Base-by-base conservation (phyloP, 2,797 vertebrate species). In the Gymnothorax javanicus region DNA sequence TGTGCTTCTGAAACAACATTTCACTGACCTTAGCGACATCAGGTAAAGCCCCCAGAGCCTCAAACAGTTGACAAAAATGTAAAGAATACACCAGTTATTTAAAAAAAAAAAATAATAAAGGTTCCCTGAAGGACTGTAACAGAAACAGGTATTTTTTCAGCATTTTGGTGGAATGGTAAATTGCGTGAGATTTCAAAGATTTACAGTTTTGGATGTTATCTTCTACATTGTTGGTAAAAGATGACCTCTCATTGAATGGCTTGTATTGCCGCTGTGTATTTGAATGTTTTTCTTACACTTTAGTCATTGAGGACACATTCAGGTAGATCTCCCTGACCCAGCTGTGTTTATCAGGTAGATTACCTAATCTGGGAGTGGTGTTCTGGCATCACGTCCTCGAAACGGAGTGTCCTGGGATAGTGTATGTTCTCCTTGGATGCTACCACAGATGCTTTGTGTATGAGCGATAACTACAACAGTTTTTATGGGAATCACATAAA, bases 21-120 rank as follows among this genome's bases (percentile, higher is more conserved):
- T 84, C 6, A 64, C 59, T 64, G 83, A 84, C 54, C 83, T 84
- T 43, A 5, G 3, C 20, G 83, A 84, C 83, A 84, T 50, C 83
- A 64, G 83, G 83, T 84, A 43, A 27, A 27, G 62, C 56, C 17
- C 7, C 59, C 15, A 50, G 25, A 4, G 43, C 75, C 50, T 79
- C 50, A 79, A 50, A 1, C 50, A 23, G 7, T 54, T 54, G 50
- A 43, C 13, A 43, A 25, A 3, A 17, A 50, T 75, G 7, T 15
- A 33, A 13, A 13, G 33, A 50, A 75, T 43, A 43, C 33, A 43
- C 33, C 33, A 43, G 33, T 43, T 43, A 43, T 43, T 43, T 1
- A 43, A 43, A 43, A 43, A 43, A 43, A 43, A 43, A 43, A 43
- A 43, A n/a, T n/a, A n/a, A n/a, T n/a, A n/a, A 43, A 43, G 2